Evolutionary conservation across 2,797 vertebrate genomes (phyloP), one percentile per base, ranked within the genome.

Genomic region (Microctenopoma steveboyesi): DNA sequence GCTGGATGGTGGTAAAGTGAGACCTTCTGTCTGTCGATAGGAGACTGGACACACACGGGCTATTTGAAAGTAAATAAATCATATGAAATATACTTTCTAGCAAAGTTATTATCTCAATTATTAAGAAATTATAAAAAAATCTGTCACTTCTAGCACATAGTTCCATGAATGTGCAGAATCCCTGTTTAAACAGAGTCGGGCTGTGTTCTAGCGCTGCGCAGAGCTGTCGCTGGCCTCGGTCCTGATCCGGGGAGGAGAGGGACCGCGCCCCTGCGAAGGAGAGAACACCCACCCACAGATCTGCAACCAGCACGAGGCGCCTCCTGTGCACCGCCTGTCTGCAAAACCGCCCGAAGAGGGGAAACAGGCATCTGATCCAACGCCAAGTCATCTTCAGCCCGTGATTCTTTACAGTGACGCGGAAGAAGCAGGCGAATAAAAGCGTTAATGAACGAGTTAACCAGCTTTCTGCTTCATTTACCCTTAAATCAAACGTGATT

Each of bases 151-250:
- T 33, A 15, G 39, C 28, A n/a, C 15, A 13, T 13, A 4, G 30
- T 14, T 42, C 22, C 10, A 5, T 14, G 43, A 43, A 50, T 4
- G 6, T 14, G 1, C 25, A n/a, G 43, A 33, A 6, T 33, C 30
- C 4, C 30, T 33, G 30, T 33, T 33, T 33, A 33, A 33, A 33
- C 22, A 43, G 7, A 28, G n/a, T 66, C 14, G 15, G n/a, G 51
- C 0, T 45, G 11, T 58, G 11, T 16, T 42, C 18, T 2, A 15
- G 10, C 13, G 59, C 69, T 58, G 73, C 33, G 57, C 49, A 50
- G 51, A 70, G 55, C 58, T 57, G 81, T 67, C 69, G 54, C 77
- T 88, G 79, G 75, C 74, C 81, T 76, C 78, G 84, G 85, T 87
- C 13, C 86, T 83, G 79, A 70, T 83, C 64, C 74, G 58, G 48